Conservation (phyloP, 53 echinoderm and acorn worm genomes). For the Luidia sarsii region DNA sequence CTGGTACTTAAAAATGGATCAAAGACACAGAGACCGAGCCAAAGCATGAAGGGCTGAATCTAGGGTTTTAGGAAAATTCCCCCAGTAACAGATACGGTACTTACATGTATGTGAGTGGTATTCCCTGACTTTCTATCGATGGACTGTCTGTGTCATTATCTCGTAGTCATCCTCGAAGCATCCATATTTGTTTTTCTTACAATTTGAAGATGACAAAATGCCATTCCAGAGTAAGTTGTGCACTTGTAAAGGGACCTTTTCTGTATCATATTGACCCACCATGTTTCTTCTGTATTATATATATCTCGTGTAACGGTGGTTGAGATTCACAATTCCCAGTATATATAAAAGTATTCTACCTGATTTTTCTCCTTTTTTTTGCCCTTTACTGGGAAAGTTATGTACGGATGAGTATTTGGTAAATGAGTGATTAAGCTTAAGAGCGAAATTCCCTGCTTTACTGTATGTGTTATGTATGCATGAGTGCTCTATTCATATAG, state of each 20-base stretch:
- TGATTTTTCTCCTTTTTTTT: conserved; percentile 13
- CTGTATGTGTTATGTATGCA: too few relatives aligned
- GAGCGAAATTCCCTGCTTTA: too few relatives aligned
- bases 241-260: conserved; percentile 41
- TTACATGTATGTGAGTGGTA: conserved; percentile 16
- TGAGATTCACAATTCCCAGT: conserved; percentile 8
- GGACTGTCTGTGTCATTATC: conserved; percentile 1
- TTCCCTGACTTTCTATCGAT: conserved; percentile 1
- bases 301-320: conserved; percentile 55
- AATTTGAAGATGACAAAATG: conserved; percentile 11
- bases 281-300: conserved; percentile 46
- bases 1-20: too few relatives aligned
- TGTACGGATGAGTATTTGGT: too few relatives aligned
- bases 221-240: conserved; percentile 54
- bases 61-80: too few relatives aligned
- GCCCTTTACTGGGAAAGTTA: too few relatives aligned
- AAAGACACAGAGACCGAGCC: too few relatives aligned
- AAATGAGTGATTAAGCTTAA: too few relatives aligned
- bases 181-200: conserved; percentile 12
- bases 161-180: neutral
- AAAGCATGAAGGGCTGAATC: too few relatives aligned
- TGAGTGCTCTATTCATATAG: too few relatives aligned
- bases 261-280: conserved; percentile 26
- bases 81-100: neutral
- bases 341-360: conserved; percentile 6